Percentiles rank a stretch among this genome's conserved stretches.
phyloP scores from a whole-genome alignment of 2,888 invertebrate species.

The Eubasilissa splendida region DNA sequence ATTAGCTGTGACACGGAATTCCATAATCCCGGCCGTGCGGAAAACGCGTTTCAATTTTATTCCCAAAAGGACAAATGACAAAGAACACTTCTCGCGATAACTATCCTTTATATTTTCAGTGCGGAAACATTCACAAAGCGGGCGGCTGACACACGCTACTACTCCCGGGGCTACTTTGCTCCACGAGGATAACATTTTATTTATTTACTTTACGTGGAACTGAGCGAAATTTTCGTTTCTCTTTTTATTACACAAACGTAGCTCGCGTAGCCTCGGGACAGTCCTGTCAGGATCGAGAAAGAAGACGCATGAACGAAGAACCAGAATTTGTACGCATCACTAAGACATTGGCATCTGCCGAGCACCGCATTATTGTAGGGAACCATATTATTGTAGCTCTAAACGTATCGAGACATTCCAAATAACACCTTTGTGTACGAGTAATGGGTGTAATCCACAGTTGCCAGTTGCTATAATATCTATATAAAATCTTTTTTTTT shows the following conservation, averaged over 20 bases:
- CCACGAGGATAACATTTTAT: conserved; percentile 4
- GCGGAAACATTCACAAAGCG: conserved; percentile 35
- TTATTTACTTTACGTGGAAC: conserved; percentile 21
- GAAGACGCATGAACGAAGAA: conserved; percentile 3
- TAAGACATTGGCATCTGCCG: conserved; percentile 2
- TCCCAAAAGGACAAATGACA: conserved; percentile 17
- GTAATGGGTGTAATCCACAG: too few species aligned
- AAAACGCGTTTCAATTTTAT: not conserved
- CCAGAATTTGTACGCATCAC: not conserved
- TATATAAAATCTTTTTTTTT: too few species aligned
- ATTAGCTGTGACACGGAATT: too few species aligned
- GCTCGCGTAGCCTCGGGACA: conserved; percentile 18
- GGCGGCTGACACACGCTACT: conserved; percentile 14
- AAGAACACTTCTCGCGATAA: conserved; percentile 18
- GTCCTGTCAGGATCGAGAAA: conserved; percentile 4
- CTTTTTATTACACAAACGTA: not conserved
- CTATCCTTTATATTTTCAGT: conserved; percentile 31
- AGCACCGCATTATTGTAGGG: too few species aligned
- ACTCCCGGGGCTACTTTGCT: conserved; percentile 28
- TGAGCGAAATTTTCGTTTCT: conserved; percentile 10
- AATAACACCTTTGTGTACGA: too few species aligned
- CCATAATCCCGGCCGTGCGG: not conserved
- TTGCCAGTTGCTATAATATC: too few species aligned
- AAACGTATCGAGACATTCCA: too few species aligned
- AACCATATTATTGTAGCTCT: too few species aligned